These are phyloP conservation scores for Nesidiocoris tenuis DNA, from an alignment of 2,888 invertebrate species.

Conservation along the genomic window DNA sequence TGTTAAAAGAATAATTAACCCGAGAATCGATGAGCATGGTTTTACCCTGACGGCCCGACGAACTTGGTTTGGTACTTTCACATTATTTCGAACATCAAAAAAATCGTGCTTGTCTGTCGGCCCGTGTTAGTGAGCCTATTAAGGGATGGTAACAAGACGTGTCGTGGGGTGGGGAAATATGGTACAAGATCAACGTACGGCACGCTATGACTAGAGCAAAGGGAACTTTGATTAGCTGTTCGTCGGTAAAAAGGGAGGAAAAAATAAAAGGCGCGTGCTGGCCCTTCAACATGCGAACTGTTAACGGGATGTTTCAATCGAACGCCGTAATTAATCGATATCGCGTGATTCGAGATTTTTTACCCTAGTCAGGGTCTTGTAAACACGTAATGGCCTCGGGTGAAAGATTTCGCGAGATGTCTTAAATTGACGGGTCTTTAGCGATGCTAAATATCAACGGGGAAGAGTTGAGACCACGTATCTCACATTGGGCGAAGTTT, in stretches of 20 bases:
- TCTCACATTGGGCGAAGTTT: no score
- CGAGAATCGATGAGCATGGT: slow-evolving; percentile 8
- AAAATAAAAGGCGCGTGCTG: slow-evolving; percentile 12
- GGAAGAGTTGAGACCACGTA: no score
- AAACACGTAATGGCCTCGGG: background rate
- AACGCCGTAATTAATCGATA: slow-evolving; percentile 11
- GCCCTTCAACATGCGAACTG: slow-evolving; percentile 20
- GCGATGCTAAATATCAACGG: no score
- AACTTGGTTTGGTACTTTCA: slow-evolving; percentile 5
- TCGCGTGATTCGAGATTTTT: slow-evolving; percentile 19
- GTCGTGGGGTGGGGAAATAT: background rate
- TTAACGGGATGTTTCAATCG: slow-evolving; percentile 32
- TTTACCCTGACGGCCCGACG: background rate
- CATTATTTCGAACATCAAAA: slow-evolving; percentile 17
- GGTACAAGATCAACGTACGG: background rate
- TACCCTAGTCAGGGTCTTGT: background rate
- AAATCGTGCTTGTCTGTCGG: slow-evolving; percentile 39
- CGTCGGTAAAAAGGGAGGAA: background rate
- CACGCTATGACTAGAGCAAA: background rate
- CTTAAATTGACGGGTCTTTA: background rate
- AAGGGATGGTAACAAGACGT: slow-evolving; percentile 41
- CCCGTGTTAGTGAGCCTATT: slow-evolving; percentile 30
- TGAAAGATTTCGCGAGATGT: background rate
- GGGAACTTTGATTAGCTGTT: slow-evolving; percentile 31
- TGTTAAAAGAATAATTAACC: slow-evolving; percentile 39